Evolutionary conservation across 2,113 vertebrate genomes (phyloP), one percentile per base, ranked within the genome.

Genomic region (Talpa occidentalis): DNA sequence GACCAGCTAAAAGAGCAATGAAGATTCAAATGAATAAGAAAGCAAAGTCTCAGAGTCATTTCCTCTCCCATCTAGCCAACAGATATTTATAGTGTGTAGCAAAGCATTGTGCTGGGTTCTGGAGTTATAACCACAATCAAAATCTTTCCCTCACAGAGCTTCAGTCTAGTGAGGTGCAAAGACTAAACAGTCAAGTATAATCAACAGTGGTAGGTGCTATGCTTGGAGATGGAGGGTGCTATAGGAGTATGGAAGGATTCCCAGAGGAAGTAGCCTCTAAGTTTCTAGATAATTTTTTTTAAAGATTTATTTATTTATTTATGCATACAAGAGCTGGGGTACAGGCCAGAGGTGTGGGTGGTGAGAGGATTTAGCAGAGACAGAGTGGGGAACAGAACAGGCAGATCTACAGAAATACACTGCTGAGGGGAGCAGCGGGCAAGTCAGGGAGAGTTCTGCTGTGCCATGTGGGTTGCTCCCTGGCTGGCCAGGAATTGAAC

Each of bases 1-100:
- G 35, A 89, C 12, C 54, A 91, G 91, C 12, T 69, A 35, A 89
- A 93, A 8, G 30, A 96, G 74, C 26, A 95, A 92, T n/a, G 30
- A 90, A 69, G 40, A 88, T 54, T 74, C 77, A 52, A 72, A 79
- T 91, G 28, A 86, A 10, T 78, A 81, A 91, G 22, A 91, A 85
- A 84, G 26, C 5, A 56, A 82, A 87, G 72, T 67, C 62, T 82
- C 62, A 85, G 47, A 94, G 73, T 22, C 42, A 91, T 73, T 95
- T 85, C 47, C 83, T 70, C 73, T 88, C 77, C 49, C 30, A 81
- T 49, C 37, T 12, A 84, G 56, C 47, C 21, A 94, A 86, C 24
- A 88, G 84, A 44, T 84, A 85, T 73, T 76, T 83, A 92, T 4
- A 73, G 9, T 92, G 11, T 93, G 28, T 84, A 76, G 26, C 81